Conservation (phyloP, 1,140 invertebrate genomes). For the Neodiprion virginianus region DNA sequence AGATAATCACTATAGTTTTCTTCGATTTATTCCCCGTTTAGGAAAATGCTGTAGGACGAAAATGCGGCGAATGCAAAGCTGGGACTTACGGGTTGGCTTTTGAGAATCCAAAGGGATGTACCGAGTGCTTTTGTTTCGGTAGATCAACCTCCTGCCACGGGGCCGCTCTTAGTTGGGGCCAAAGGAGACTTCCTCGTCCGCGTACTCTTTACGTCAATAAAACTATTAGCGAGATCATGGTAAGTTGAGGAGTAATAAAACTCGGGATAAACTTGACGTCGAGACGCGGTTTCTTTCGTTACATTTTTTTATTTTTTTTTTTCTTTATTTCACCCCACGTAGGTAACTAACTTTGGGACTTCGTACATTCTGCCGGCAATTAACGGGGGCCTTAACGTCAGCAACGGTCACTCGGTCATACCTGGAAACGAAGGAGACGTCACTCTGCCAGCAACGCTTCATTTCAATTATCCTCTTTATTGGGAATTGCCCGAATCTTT, state of each 20-base stretch:
- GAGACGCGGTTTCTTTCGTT: background rate
- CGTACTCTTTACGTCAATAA: slow-evolving; percentile 65
- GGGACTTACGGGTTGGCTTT: slow-evolving; percentile 82
- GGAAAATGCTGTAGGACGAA: slow-evolving; percentile 79
- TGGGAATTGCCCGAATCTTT: slow-evolving; percentile 85
- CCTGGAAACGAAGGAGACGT: slow-evolving; percentile 72
- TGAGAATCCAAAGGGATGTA: slow-evolving; percentile 81
- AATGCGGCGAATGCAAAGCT: slow-evolving; percentile 84
- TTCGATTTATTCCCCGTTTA: slow-evolving; percentile 46
- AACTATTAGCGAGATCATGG: slow-evolving; percentile 58
- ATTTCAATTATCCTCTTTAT: slow-evolving; percentile 81
- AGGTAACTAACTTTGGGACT: slow-evolving; percentile 54
- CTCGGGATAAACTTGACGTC: slow-evolving; percentile 18
- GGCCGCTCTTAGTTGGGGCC: slow-evolving; percentile 79
- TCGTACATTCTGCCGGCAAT: slow-evolving; percentile 45
- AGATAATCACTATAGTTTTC: background rate
- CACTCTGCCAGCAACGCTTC: slow-evolving; percentile 69
- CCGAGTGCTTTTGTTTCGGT: slow-evolving; percentile 89
- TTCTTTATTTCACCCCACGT: slow-evolving; percentile 26
- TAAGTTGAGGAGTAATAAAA: slow-evolving; percentile 48
- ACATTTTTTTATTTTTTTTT: slow-evolving; percentile 3
- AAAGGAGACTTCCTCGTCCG: slow-evolving; percentile 68
- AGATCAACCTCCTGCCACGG: slow-evolving; percentile 78
- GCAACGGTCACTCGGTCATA: slow-evolving; percentile 71
- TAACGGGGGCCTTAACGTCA: slow-evolving; percentile 60